Conservation (phyloP, 2,888 invertebrate genomes). For the Drosophila dives region DNA sequence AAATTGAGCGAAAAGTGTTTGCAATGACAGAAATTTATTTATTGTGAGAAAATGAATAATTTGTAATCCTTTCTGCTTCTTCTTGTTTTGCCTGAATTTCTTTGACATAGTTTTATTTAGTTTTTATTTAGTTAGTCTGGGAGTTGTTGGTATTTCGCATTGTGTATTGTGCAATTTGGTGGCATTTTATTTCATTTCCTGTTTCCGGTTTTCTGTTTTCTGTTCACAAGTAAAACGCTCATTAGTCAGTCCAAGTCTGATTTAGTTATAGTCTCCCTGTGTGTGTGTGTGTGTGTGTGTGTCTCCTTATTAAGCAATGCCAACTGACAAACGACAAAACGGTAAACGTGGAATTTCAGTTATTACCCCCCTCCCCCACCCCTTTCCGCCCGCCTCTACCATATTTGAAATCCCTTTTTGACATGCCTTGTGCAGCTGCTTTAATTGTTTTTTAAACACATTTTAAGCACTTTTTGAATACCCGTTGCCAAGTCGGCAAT, state of each 20-base stretch:
- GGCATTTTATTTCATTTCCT: constrained; percentile 26
- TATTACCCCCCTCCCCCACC: constrained; percentile 20
- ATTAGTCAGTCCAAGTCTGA: constrained; percentile 42
- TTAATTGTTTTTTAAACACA: constrained; percentile 79
- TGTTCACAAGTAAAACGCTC: constrained; percentile 8
- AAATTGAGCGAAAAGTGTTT: background rate
- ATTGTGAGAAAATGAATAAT: background rate
- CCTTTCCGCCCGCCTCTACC: background rate
- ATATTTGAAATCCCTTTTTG: background rate
- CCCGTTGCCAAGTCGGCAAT: constrained; percentile 47
- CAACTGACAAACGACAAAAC: constrained; percentile 50
- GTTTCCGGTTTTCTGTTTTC: too few species aligned
- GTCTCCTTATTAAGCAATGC: constrained; percentile 62
- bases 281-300: constrained; percentile 3
- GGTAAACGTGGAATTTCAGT: constrained; percentile 37
- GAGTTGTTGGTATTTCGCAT: constrained; percentile 16
- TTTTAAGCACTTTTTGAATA: constrained; percentile 59
- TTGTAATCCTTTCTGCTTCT: background rate
- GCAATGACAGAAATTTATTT: background rate
- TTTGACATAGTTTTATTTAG: background rate
- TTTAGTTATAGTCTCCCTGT: constrained; percentile 31
- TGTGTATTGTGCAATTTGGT: constrained; percentile 47
- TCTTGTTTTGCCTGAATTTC: too few species aligned
- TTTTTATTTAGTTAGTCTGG: background rate
- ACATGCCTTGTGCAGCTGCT: constrained; percentile 46